Percentiles rank a stretch among this genome's conserved stretches.
Conservation (phyloP, 2,797 vertebrate genomes). For the Ctenopoma multispine region DNA sequence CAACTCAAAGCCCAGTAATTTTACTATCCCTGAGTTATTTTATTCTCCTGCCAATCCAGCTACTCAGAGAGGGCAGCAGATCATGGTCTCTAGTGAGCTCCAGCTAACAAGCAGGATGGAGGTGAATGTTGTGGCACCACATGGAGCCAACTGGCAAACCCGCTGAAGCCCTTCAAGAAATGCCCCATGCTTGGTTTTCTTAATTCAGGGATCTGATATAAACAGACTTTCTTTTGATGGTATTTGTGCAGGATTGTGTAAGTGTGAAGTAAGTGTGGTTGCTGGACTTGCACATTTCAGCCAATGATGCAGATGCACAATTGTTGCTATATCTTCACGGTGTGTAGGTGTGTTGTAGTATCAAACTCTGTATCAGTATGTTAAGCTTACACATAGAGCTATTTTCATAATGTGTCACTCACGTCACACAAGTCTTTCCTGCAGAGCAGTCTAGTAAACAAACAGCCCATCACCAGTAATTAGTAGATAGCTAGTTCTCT, state of each 20-base stretch:
- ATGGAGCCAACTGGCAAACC: slow-evolving; percentile 17
- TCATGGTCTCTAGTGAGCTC: slow-evolving; percentile 11
- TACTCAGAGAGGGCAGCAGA: slow-evolving; percentile 13
- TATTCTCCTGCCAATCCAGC: slow-evolving; percentile 8
- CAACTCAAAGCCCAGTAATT: slow-evolving; percentile 9
- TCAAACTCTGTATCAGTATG: too few relatives aligned
- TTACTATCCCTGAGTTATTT: background rate
- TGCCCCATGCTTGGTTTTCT: slow-evolving; percentile 3
- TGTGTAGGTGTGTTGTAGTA: too few relatives aligned
- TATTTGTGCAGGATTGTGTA: slow-evolving; percentile 1
- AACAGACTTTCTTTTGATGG: slow-evolving; percentile 1
- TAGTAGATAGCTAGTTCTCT: background rate
- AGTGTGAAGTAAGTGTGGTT: background rate
- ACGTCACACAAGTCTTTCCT: too few relatives aligned
- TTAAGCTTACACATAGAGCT: too few relatives aligned
- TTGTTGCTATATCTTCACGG: too few relatives aligned
- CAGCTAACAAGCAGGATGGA: slow-evolving; percentile 12
- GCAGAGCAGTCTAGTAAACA: too few relatives aligned
- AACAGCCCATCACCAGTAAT: background rate
- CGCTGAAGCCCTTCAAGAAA: background rate
- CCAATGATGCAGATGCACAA: too few relatives aligned
- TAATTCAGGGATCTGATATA: slow-evolving; percentile 13
- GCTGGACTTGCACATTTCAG: background rate
- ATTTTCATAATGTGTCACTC: too few relatives aligned
- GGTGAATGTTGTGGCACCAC: slow-evolving; percentile 21